Evolutionary conservation across 2,888 invertebrate species (phyloP), one percentile per base, ranked within the genome.

Genomic region (Conistra vaccinii): DNA sequence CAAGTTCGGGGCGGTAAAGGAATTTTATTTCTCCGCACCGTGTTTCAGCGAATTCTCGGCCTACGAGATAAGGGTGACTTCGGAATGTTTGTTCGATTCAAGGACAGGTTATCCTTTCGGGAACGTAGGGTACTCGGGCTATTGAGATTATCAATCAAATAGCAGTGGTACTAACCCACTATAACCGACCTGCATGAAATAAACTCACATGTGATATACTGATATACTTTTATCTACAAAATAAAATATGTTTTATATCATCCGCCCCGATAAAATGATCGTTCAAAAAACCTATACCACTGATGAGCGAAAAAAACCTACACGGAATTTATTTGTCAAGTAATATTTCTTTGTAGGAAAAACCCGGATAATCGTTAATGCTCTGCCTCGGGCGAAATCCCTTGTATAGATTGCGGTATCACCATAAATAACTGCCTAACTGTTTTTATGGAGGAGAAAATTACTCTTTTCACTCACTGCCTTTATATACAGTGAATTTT

Each of bases 351-450:
- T 94, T 92, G 92, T 91, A 92, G 90, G 91, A 91, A 91, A 92
- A 93, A 90, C 92, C 88, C 91, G 93, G 93, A 94, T 95, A 95
- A 95, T 95, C 95, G 95, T 95, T 95, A 95, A 96, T 95, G 93
- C 93, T 93, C 92, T 90, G 94, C 95, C 94, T 90, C 88, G 89
- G 91, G 95, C 94, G 88, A 91, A 95, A 95, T 94, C 95, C 94
- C 94, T 93, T 94, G 94, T 95, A 96, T 95, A 95, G 95, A 95
- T 95, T 94, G 95, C 93, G 95, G 95, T 94, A 94, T 94, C 95
- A 93, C 92, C 94, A 95, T 95, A 96, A 96, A 96, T 96, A 96
- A 95, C 95, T 93, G 91, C 92, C 93, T 93, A 95, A 95, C 95
- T 95, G 95, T 95, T 96, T 96, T 95, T 96, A 95, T 95, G 95